Evolutionary conservation across 2,797 vertebrate genomes (phyloP), one percentile per base, ranked within the genome.

Genomic region (Chiroxiphia lanceolata): DNA sequence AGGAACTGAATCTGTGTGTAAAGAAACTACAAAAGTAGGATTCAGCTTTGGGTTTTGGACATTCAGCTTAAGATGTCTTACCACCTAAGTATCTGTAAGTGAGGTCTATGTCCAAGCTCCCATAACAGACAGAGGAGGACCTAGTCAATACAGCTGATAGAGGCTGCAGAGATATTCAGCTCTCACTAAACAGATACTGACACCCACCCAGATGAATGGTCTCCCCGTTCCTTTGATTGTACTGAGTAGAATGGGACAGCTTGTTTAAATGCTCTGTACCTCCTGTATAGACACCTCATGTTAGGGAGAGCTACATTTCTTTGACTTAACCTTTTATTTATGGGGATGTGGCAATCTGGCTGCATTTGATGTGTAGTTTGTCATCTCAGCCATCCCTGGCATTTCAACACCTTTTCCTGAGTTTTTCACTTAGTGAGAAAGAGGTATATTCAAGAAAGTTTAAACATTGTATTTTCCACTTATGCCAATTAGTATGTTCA

Each of bases 241-340:
- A 33, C 18, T 40, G 71, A 45, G 14, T 13, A 29, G 20, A 70
- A 42, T 0, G 1, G 16, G 14, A 53, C 18, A 89, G 13, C 29
- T 47, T 69, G 3, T 38, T n/a, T 48, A 22, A 34, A 47, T 3
- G 19, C 6, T 17, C 29, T 47, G 18, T 83, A 22, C 25, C 40
- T 87, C 26, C 57, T 2, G 0, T 6, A 14, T 2, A n/a, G 47
- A 45, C 15, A 36, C 3, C 11, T 48, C 38, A 27, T n/a, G 7
- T 36, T 12, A 63, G 15, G 10, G 38, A 85, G 21, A 72, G 15
- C 11, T 33, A 78, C 53, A 90, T 67, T 78, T 15, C 33, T 86
- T 54, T 36, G 51, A 31, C 7, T 45, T 38, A 61, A 76, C 7
- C 27, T 74, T 95, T 48, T 36, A 29, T 9, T 80, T 40, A 47